A percentile compares a stretch with the other conserved stretches of the same genome.
Conservation (phyloP, 2,113 vertebrate genomes). For the Phycodurus eques region DNA sequence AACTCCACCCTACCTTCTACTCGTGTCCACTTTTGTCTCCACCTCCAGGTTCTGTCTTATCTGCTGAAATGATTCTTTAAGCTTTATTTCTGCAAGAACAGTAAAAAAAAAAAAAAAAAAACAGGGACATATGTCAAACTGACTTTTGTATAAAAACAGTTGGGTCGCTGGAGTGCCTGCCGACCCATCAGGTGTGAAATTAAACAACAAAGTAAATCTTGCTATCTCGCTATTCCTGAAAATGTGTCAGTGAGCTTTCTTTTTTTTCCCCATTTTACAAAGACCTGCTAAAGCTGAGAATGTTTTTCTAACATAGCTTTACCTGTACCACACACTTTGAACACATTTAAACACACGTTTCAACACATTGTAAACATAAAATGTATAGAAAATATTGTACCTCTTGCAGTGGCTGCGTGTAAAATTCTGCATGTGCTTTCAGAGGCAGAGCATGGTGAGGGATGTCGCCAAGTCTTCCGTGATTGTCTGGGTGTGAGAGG, state of each 20-base stretch:
- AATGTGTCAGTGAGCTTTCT: background rate
- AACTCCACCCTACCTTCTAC: conserved; percentile 46
- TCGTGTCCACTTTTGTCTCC: conserved; percentile 44
- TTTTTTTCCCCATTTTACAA: too few species aligned
- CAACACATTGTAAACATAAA: too few species aligned
- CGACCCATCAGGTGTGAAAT: background rate
- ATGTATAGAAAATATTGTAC: too few species aligned
- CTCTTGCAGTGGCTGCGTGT: too few species aligned
- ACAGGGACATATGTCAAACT: background rate
- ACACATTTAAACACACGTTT: too few species aligned
- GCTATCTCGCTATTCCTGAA: background rate
- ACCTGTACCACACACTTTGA: too few species aligned
- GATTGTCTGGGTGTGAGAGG: too few species aligned
- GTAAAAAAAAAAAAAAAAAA: background rate
- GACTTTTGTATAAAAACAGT: background rate
- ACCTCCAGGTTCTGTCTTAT: conserved; percentile 15
- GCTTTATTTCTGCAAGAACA: background rate
- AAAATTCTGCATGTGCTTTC: too few species aligned
- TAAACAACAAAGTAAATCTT: background rate
- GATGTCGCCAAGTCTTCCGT: too few species aligned
- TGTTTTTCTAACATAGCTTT: too few species aligned
- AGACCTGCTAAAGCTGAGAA: too few species aligned
- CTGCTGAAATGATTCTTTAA: background rate
- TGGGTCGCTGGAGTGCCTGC: background rate
- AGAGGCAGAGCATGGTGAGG: too few species aligned